A percentile compares a stretch with the other conserved stretches of the same genome.
Conservation (phyloP, 2,888 invertebrate genomes). For the Lasius fuliginosus region DNA sequence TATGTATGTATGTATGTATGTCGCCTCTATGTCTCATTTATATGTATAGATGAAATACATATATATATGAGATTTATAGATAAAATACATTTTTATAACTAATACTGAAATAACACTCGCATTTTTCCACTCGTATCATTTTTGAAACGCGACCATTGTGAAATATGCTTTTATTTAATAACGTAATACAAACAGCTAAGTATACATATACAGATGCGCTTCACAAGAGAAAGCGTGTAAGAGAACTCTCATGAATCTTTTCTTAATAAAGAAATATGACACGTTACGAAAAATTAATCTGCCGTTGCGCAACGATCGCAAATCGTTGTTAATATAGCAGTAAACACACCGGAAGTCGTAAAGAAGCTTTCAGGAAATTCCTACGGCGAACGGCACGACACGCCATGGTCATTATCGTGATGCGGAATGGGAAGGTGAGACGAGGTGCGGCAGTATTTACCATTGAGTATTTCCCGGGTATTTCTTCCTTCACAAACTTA, state of each 20-base stretch:
- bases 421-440: not conserved
- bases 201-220: slow-evolving; percentile 21
- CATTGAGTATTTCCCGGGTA: slow-evolving; percentile 40
- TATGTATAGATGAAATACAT: not conserved
- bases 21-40: not conserved
- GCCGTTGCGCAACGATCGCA: slow-evolving; percentile 48
- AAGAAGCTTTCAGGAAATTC: slow-evolving; percentile 71
- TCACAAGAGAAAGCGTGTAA: slow-evolving; percentile 38
- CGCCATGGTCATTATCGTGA: slow-evolving; percentile 61
- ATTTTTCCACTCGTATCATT: not conserved
- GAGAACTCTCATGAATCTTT: slow-evolving; percentile 65
- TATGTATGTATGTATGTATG: not conserved
- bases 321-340: slow-evolving; percentile 64
- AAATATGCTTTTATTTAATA: not conserved
- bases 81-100: not conserved
- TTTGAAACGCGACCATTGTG: slow-evolving; percentile 1
- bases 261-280: slow-evolving; percentile 73
- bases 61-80: no score
- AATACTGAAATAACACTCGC: not conserved
- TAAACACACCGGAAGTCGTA: slow-evolving; percentile 72
- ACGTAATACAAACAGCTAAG: slow-evolving; percentile 36
- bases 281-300: slow-evolving; percentile 67
- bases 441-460: slow-evolving; percentile 15
- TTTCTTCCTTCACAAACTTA: slow-evolving; percentile 21
- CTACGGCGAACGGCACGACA: slow-evolving; percentile 57